Base-by-base conservation (phyloP, 2,797 vertebrate species). In the Fundulus diaphanus region DNA sequence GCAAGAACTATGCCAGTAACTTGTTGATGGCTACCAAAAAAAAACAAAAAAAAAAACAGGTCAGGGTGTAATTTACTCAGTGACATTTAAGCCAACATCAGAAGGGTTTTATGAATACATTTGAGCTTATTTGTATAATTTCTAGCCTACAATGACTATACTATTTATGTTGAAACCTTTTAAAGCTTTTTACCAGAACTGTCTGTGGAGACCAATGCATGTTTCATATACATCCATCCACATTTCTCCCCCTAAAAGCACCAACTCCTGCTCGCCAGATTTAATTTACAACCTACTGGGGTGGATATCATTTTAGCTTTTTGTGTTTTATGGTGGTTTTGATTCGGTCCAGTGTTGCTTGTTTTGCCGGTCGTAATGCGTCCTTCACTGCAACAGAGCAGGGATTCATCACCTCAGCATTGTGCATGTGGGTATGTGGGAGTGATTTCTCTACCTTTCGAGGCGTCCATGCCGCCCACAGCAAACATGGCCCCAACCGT, bases 391-490 rank as follows among this genome's bases (percentile, higher is more conserved):
- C 31, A 54, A 63, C n/a, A 44, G 20, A 35, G 40, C 24, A 69
- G 42, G 40, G n/a, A 75, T 18, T 54, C 18, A 46, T 24, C 27
- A 71, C 12, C 6, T 42, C 20, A 65, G n/a, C 37, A n/a, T 29
- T 24, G 27, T n/a, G 46, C 73, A 40, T 63, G 15, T 40, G 35
- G 20, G 6, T 65, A 35, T 70, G 16, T 24, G 20, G 57, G 24
- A 68, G 56, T 33, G 29, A 35, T 33, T 68, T 48, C 49, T 70
- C 24, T 94, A 99, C 98, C 98, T 96, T 99, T 99, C 0, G 97
- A 97, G 74, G 98, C 97, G 65, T 99, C 98, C 97, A 99, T 99
- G 85, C 98, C 98, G 66, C 98, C 98, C 42, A 99, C 97, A 5
- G 98, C 97, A 75, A 99, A 99, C 91, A 99, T 94, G 61, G 96